These are phyloP conservation scores for Sinocyclocheilus anophthalmus DNA, from an alignment of 2,113 vertebrate genomes.

Conservation along the genomic window DNA sequence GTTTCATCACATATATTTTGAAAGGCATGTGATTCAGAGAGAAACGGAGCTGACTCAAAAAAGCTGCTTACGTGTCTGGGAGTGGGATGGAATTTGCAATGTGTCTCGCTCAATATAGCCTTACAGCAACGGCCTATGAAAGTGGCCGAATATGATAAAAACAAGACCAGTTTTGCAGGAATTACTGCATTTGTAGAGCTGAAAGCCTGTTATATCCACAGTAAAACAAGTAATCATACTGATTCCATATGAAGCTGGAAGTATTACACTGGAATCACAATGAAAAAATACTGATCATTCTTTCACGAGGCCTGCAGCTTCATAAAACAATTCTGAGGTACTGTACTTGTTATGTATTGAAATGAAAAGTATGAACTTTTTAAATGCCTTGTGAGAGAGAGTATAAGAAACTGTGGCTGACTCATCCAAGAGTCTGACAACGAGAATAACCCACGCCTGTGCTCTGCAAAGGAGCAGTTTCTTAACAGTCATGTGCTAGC, in stretches of 20 bases:
- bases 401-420: slow-evolving; percentile 3
- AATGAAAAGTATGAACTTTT: background rate
- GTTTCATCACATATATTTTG: slow-evolving; percentile 63
- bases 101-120: slow-evolving; percentile 45
- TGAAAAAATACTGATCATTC: background rate
- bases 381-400: background rate
- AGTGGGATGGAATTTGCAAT: slow-evolving; percentile 50
- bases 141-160: background rate
- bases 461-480: slow-evolving; percentile 12
- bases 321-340: background rate
- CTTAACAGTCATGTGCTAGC: slow-evolving; percentile 36
- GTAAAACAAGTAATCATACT: background rate
- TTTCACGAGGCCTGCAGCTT: background rate
- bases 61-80: slow-evolving; percentile 46
- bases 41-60: slow-evolving; percentile 60
- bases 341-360: background rate
- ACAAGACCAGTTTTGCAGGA: background rate
- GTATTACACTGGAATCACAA: slow-evolving; percentile 1
- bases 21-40: slow-evolving; percentile 63
- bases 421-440: slow-evolving; percentile 3
- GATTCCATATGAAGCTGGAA: slow-evolving; percentile 1
- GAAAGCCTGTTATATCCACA: background rate
- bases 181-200: background rate
- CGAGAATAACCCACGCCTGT: background rate
- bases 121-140: slow-evolving; percentile 4